Conservation (phyloP, 2,888 invertebrate genomes). For the Trachelus stipa region DNA sequence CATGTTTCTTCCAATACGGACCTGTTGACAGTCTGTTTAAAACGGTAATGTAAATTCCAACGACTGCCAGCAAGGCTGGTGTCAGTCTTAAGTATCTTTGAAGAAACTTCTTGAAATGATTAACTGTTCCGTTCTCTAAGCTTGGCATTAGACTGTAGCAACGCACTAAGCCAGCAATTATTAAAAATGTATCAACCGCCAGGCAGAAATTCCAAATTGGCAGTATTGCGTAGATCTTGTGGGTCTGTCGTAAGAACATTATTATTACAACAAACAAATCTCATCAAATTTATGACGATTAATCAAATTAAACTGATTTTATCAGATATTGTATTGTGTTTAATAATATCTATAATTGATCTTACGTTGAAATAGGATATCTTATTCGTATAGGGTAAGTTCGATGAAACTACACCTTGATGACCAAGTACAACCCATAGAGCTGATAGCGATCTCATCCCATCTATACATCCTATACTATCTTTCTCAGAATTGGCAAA, state of each 20-base stretch:
- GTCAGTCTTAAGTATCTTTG: slow-evolving; percentile 67
- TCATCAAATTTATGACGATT: background rate
- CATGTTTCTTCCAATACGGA: slow-evolving; percentile 73
- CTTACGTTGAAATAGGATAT: slow-evolving; percentile 21
- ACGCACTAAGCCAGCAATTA: slow-evolving; percentile 20
- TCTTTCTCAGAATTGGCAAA: slow-evolving; percentile 6
- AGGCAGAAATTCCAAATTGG: slow-evolving; percentile 20
- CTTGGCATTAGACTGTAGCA: slow-evolving; percentile 16
- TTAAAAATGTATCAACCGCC: slow-evolving; percentile 19
- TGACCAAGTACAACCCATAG: slow-evolving; percentile 20
- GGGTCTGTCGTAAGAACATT: slow-evolving; percentile 6
- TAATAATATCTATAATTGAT: background rate
- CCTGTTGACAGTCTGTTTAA: slow-evolving; percentile 72
- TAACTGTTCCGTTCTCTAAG: slow-evolving; percentile 15
- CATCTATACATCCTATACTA: slow-evolving; percentile 17
- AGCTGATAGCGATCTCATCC: slow-evolving; percentile 17
- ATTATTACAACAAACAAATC: background rate
- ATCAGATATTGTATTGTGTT: background rate
- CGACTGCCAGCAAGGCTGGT: slow-evolving; percentile 71
- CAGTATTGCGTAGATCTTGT: slow-evolving; percentile 10
- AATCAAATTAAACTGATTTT: background rate
- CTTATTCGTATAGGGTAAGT: slow-evolving; percentile 17
- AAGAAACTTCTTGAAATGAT: slow-evolving; percentile 14
- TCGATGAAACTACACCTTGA: slow-evolving; percentile 14
- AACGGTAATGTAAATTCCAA: slow-evolving; percentile 73